Conservation (phyloP, 2,797 vertebrate genomes). For the Liasis olivaceus region DNA sequence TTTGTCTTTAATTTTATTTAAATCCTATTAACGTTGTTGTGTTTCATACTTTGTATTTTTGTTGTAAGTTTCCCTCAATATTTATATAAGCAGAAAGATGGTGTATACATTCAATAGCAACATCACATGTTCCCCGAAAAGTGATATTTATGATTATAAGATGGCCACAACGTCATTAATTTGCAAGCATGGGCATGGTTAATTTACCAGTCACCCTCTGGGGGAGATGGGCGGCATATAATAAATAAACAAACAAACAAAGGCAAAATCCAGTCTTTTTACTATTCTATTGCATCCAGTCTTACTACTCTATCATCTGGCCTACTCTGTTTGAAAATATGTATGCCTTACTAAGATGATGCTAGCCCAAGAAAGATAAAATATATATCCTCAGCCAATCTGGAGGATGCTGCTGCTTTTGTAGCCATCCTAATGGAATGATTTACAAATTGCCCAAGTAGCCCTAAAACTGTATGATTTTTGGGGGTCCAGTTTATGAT, state of each 20-base stretch:
- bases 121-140: neutral
- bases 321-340: neutral
- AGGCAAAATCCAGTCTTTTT: neutral
- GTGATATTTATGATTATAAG: neutral
- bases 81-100: neutral
- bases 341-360: neutral
- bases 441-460: neutral
- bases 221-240: too few relatives aligned
- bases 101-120: neutral
- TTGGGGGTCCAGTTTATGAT: neutral
- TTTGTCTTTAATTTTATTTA: too few relatives aligned
- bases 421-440: neutral
- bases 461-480: neutral
- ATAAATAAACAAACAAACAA: neutral
- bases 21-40: too few relatives aligned
- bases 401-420: neutral
- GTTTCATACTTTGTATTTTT: too few relatives aligned
- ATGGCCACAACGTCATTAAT: neutral
- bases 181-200: neutral
- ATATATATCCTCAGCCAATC: neutral
- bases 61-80: neutral
- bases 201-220: neutral
- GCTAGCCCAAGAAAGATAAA: neutral
- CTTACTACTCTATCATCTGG: neutral
- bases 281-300: neutral